phyloP scores from a whole-genome alignment of 2,797 vertebrate genomes.

The Lagodon rhomboides region DNA sequence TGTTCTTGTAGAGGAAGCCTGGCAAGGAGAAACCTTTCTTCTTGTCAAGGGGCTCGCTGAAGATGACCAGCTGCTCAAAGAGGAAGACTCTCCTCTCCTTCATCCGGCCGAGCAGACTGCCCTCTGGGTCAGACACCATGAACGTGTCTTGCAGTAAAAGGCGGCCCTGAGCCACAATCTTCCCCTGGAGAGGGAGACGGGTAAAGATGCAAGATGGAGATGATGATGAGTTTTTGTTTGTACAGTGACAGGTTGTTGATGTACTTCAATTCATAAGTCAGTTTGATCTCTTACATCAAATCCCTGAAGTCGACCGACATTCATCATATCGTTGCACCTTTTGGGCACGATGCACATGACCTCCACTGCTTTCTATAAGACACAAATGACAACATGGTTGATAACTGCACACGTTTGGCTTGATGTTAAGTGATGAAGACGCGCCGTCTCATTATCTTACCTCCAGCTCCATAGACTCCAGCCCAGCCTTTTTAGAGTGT shows the following conservation, averaged over 20 bases:
- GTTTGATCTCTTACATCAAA: slow-evolving; percentile 91
- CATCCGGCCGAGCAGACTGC: slow-evolving; percentile 89
- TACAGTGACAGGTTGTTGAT: not conserved
- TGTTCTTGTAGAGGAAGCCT: slow-evolving; percentile 97
- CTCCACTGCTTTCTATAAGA: slow-evolving; percentile 93
- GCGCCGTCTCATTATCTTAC: slow-evolving; percentile 73
- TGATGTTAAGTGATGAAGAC: not conserved
- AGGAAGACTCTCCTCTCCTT: slow-evolving; percentile 97
- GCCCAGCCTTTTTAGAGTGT: slow-evolving; percentile 95
- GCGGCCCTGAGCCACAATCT: slow-evolving; percentile 98
- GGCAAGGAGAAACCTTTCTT: slow-evolving; percentile 97
- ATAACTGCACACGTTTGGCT: not conserved
- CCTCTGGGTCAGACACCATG: slow-evolving; percentile 93
- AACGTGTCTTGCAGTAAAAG: slow-evolving; percentile 97
- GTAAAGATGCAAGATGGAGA: not conserved
- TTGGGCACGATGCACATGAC: slow-evolving; percentile 98
- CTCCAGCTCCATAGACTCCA: slow-evolving; percentile 94
- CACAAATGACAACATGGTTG: slow-evolving; percentile 1
- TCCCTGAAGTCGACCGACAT: slow-evolving; percentile 96
- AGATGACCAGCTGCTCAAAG: slow-evolving; percentile 98
- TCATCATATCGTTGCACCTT: slow-evolving; percentile 99
- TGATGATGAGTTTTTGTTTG: not conserved
- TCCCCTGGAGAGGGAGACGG: slow-evolving; percentile 86
- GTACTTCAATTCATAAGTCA: not conserved
- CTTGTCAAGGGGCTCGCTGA: slow-evolving; percentile 97